phyloP scores from a whole-genome alignment of 2,113 vertebrate genomes.

The Sylvilagus bachmani region DNA sequence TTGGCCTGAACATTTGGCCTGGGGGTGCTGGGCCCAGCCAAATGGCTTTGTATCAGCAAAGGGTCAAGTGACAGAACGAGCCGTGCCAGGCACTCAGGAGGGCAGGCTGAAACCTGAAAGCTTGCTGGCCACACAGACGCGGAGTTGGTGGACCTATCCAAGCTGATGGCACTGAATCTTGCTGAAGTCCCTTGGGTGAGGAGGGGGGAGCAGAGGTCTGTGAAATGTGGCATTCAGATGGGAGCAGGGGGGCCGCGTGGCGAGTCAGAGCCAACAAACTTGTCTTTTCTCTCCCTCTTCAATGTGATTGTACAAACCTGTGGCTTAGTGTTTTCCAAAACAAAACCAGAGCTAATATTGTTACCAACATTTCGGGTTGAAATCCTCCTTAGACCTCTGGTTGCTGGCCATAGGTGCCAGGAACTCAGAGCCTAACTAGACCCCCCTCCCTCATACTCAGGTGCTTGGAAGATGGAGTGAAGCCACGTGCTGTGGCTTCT shows the following conservation, averaged over 20 bases:
- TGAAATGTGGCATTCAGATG: background rate
- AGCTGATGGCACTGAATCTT: background rate
- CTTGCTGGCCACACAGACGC: background rate
- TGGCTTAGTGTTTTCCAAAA: background rate
- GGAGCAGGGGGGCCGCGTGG: background rate
- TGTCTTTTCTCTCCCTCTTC: background rate
- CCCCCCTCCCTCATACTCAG: background rate
- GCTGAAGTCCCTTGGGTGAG: background rate
- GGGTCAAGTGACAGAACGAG: conserved; percentile 53
- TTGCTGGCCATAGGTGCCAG: background rate
- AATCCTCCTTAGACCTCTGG: background rate
- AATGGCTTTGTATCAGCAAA: conserved; percentile 20
- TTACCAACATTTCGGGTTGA: background rate
- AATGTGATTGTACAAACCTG: background rate
- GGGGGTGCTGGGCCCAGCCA: background rate
- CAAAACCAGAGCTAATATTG: background rate
- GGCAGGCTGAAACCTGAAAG: background rate
- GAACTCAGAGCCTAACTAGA: background rate
- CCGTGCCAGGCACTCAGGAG: background rate
- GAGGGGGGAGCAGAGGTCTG: background rate
- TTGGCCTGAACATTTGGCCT: conserved; percentile 46
- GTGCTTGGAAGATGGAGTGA: background rate
- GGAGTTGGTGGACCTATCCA: background rate
- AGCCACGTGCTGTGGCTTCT: background rate
- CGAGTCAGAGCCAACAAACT: background rate